Base-by-base conservation (phyloP, 2,888 invertebrate species). In the Cordilura impudica region DNA sequence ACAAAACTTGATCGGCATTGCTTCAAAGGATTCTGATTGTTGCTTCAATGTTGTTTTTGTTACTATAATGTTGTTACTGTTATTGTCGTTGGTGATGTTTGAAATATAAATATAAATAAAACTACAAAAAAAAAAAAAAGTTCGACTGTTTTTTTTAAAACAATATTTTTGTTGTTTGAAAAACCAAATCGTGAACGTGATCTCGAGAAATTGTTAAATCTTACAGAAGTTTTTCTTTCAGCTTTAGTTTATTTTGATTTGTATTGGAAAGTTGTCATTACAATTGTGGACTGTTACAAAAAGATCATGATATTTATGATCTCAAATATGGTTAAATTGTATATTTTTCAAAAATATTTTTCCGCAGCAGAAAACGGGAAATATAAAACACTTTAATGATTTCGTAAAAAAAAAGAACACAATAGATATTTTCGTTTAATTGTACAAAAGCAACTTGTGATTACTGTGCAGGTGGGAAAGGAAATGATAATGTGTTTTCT, bases 131-230 rank as follows among this genome's bases (percentile, higher is more conserved):
- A 76, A 70, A 35, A 23, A 7, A 53, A 18, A 3, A 12, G 56
- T 56, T 67, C n/a, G 8, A 16, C 31, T 65, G 49, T 69, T 29
- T 45, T 61, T 54, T 6, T 45, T 2, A 65, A 53, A 51, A 69
- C 73, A 63, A 78, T 67, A 77, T 77, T 72, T 78, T 60, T 70
- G 65, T 78, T 78, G 69, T 78, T 73, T 78, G 66, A 58, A 69
- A 43, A 71, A 72, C 19, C 43, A 69, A 79, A 75, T 79, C 79
- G 79, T 79, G 79, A 79, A 79, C 79, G 79, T 79, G 79, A 79
- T 79, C 71, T 79, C 61, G 79, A 74, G 61, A 79, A 75, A 74
- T 75, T 79, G 74, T 71, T 71, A 74, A 74, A 74, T 74, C 60
- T 74, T 74, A 53, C 54, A 74, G 54, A 56, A 61, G 63, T 75